Evolutionary conservation across 2,797 vertebrate species (phyloP), one percentile per base, ranked within the genome.

Genomic region (Pseudocheirus occidentalis): DNA sequence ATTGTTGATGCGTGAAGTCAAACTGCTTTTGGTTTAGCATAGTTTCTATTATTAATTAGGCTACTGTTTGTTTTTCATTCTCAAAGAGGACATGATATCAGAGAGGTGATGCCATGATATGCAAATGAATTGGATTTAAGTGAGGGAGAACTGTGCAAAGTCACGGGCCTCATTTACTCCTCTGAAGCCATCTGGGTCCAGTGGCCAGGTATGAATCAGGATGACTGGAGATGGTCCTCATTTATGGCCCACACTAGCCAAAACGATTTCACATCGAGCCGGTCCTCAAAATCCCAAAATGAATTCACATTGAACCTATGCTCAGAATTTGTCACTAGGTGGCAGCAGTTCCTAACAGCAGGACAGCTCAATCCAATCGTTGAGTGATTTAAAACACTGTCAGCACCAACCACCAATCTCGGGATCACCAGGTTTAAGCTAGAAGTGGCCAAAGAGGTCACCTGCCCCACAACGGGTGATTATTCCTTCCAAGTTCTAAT

Each of bases 321-420:
- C n/a, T 95, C 95, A 73, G 92, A 29, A 53, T 27, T n/a, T 81
- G 91, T 97, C 98, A 97, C 96, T 90, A 98, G 98, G 18, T 96
- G 97, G 40, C 95, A 97, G 97, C 91, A 97, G 94, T 29, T 91
- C 94, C 93, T 90, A 97, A 95, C 14, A 95, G 27, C 58, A 96
- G 91, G 55, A 91, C 0, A 13, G 55, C 31, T 54, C 27, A 50
- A 50, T 0, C n/a, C 27, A 34, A 1, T 2, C 34, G 0, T 29
- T 92, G 46, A 94, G 52, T 34, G 91, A 55, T 55, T 50, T 57
- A 93, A 92, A 95, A 89, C 50, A 55, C 9, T 21, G 18, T 21
- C 57, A 54, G 0, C 11, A 91, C 6, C 73, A 46, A 50, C 27
- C 73, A 27, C 34, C 62, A 40, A 73, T n/a, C 34, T 73, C 11